phyloP scores from a whole-genome alignment of 2,797 vertebrate genomes.

The Chrosomus eos region DNA sequence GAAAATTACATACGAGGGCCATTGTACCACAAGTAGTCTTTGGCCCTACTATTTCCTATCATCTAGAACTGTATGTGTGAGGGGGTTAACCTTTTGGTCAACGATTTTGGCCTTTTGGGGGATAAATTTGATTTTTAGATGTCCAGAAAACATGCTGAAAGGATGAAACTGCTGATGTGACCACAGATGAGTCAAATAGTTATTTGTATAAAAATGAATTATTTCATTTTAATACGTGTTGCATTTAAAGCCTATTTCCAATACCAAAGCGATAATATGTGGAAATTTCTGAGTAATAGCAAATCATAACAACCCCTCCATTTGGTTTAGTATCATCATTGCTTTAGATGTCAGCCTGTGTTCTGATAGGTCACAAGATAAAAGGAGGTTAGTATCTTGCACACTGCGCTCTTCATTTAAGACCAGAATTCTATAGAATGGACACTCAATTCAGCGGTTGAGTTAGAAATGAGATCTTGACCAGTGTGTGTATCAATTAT shows the following conservation, averaged over 20 bases:
- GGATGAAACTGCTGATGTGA: neutral
- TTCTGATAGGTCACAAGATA: conserved; percentile 45
- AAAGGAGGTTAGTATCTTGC: conserved; percentile 27
- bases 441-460: conserved; percentile 5
- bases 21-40: neutral
- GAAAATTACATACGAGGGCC: neutral
- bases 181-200: neutral
- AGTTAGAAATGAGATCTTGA: conserved; percentile 43
- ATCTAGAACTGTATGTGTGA: too few species aligned
- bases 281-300: conserved; percentile 22
- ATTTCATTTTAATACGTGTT: neutral
- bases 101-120: neutral
- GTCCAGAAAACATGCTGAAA: neutral
- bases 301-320: neutral
- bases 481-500: conserved; percentile 36
- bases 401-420: conserved; percentile 7
- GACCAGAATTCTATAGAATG: conserved; percentile 27
- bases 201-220: neutral
- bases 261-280: neutral
- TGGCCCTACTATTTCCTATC: neutral
- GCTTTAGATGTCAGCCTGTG: conserved; percentile 24
- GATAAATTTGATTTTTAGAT: neutral
- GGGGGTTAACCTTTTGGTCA: neutral
- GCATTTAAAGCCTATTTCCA: conserved; percentile 8
- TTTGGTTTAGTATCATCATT: neutral